Evolutionary conservation across 1,140 invertebrate genomes (phyloP).

Genomic region (Dendrolimus kikuchii): DNA sequence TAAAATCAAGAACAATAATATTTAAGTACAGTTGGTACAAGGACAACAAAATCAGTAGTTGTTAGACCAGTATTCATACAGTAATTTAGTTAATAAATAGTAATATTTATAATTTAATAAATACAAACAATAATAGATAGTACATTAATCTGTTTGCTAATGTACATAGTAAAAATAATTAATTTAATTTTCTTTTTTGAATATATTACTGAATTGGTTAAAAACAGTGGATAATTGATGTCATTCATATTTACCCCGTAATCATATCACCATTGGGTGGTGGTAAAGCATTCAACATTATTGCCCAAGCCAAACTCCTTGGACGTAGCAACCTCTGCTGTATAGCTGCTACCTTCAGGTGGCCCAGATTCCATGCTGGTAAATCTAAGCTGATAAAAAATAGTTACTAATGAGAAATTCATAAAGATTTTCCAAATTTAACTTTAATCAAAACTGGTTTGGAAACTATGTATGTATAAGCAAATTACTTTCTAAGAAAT

Average conservation of each 20-base stretch:
- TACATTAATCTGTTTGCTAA: no score
- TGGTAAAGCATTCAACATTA: constrained; percentile 48
- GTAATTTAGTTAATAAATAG: neutral
- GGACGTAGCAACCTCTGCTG: constrained; percentile 41
- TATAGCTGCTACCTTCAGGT: constrained; percentile 35
- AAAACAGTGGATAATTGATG: no score
- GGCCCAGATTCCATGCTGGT: constrained; percentile 49
- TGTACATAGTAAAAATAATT: no score
- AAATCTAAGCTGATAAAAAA: constrained; percentile 33
- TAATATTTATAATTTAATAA: neutral
- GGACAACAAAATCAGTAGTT: no score
- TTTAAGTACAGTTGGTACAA: no score
- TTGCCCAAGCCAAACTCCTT: constrained; percentile 52
- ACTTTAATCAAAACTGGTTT: no score
- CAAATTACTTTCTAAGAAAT: no score
- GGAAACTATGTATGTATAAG: no score
- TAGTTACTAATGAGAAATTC: neutral
- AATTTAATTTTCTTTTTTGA: no score
- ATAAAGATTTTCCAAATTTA: neutral
- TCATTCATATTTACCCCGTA: constrained; percentile 25
- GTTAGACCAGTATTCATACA: neutral
- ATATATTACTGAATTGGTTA: no score
- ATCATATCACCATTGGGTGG: constrained; percentile 44
- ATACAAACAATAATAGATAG: no score
- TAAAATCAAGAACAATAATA: no score